Base-by-base conservation (phyloP, 2,113 vertebrate genomes). In the Abramis brama region DNA sequence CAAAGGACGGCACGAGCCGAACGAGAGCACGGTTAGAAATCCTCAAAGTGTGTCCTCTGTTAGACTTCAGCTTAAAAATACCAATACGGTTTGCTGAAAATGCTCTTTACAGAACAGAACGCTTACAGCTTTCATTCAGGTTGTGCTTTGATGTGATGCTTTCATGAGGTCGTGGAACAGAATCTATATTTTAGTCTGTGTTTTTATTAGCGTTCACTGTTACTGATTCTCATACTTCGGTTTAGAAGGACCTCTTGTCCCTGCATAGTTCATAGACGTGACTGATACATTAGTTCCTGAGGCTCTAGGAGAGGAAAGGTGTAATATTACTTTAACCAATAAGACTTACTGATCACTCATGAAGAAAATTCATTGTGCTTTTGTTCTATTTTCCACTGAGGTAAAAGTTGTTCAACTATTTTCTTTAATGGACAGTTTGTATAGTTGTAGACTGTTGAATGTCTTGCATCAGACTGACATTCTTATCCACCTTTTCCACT, bases 1-100 rank as follows among this genome's bases (percentile, higher is more conserved):
- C 83, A 88, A 88, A 85, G 71, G 27, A 84, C 43, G 25, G 64
- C 47, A 19, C 10, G 21, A 83, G 25, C 10, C 17, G 52, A 78
- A 66, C 19, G 62, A 78, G 55, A 52, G 8, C 11, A 17, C 27
- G 23, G 76, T 27, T 33, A 27, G 30, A 83, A 85, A 78, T 59
- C 79, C 36, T 76, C 71, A 64, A 27, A 73, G 82, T 76, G n/a
- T 64, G 27, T 52, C 68, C 45, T 75, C 52, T 64, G 57, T 75
- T 50, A 21, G 27, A 60, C 66, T 59, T 71, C 23, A 57, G 21
- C 19, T 76, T 76, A 43, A 60, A 79, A 79, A 79, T 43, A 78
- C 25, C 47, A 57, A 33, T 19, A 5, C 50, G 27, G 27, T 25
- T 13, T 39, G 55, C 33, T 60, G 77, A 64, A 21, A 75, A 57